Evolutionary conservation across 2,888 invertebrate genomes (phyloP).

Genomic region (Latheticus oryzae): DNA sequence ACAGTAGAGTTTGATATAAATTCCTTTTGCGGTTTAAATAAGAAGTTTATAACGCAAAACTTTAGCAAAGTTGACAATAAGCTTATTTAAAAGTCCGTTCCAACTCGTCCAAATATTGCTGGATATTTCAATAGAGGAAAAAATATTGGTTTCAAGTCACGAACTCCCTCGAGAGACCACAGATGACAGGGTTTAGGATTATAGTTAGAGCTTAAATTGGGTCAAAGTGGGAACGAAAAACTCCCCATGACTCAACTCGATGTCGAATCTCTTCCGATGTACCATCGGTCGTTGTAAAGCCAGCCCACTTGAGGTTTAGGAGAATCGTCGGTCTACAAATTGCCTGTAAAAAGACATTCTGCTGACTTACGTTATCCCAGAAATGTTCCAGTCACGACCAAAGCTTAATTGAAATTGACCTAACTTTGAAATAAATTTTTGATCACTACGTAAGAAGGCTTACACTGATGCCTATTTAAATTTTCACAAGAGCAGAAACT

Average conservation of each 20-base stretch:
- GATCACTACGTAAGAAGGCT: conserved; percentile 22
- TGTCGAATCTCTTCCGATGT: conserved; percentile 40
- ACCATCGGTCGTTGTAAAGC: conserved; percentile 35
- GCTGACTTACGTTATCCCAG: conserved; percentile 32
- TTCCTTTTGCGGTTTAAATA: conserved; percentile 32
- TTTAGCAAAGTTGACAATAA: conserved; percentile 40
- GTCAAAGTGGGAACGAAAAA: conserved; percentile 47
- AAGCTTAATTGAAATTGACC: conserved; percentile 38
- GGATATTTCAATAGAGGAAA: conserved; percentile 46
- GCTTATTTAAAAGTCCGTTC: conserved; percentile 41
- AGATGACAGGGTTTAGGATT: conserved; percentile 46
- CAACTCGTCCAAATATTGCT: conserved; percentile 37
- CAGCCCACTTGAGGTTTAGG: conserved; percentile 40
- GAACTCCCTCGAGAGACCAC: conserved; percentile 41
- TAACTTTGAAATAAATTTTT: conserved; percentile 23
- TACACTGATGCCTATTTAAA: conserved; percentile 32
- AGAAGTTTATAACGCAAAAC: conserved; percentile 35
- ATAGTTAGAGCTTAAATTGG: conserved; percentile 46
- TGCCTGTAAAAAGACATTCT: conserved; percentile 39
- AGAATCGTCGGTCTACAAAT: conserved; percentile 39
- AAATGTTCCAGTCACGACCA: conserved; percentile 33
- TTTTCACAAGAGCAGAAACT: conserved; percentile 26
- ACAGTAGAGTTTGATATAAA: conserved; percentile 43
- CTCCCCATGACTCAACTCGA: conserved; percentile 39
- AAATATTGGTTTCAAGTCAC: conserved; percentile 52